Evolutionary conservation across 2,888 invertebrate species (phyloP), one percentile per base, ranked within the genome.

Genomic region (Campopleginae sp.): DNA sequence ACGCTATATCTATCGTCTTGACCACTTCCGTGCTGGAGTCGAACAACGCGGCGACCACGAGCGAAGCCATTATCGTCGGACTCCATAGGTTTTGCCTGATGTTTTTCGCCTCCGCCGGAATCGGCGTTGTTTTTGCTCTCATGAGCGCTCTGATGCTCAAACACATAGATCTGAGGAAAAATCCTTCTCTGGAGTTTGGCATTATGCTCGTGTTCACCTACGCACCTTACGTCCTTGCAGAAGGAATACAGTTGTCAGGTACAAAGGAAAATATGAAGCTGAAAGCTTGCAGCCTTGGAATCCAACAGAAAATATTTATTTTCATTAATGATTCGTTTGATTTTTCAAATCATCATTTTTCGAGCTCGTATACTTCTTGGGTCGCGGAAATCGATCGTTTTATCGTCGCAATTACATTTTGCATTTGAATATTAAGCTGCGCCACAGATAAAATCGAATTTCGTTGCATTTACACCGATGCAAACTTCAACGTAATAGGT

Each of bases 191-290:
- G 84, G 99, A 99, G 94, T 98, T 99, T 95, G 99, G 98, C 58
- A 97, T 99, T 95, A 98, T 99, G 98, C 94, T 99, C 89, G 98
- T 99, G 63, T 99, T 99, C 92, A 99, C 99, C 1, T 99, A 99
- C 94, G 98, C 98, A 10, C 99, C 99, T 0, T 99, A 99, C 94
- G 99, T 98, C 2, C 95, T 99, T 80, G 99, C 99, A 58, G 99
- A 99, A 95, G 99, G 99, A 42, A 96, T 98, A 87, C 98, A 98
- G 93, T 94, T 99, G 80, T 98, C 98, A 90, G 98, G 98, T 97
- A 94, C 93, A 89, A 86, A 33, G n/a, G 72, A 1, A 38, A 42
- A 44, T n/a, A n/a, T n/a, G n/a, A n/a, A n/a, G n/a, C n/a, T n/a
- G n/a, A 48, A 48, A 48, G 5, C 48, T 48, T n/a, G n/a, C n/a